Evolutionary conservation across 1,140 invertebrate species (phyloP), one percentile per base, ranked within the genome.

Genomic region (Apis cerana): DNA sequence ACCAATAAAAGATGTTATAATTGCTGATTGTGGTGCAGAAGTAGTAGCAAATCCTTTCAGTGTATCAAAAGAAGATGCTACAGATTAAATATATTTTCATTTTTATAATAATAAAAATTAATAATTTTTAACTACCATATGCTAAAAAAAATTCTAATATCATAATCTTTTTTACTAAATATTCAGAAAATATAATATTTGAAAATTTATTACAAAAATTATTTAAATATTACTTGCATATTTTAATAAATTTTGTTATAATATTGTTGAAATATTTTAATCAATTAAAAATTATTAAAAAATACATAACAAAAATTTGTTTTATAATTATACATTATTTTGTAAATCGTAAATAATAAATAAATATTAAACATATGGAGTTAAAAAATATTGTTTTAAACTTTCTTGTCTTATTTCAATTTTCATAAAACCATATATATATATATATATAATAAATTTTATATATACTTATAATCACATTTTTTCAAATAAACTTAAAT

Each of bases 1-100:
- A 82, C 98, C 98, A 72, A 91, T 94, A n/a, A 95, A 97, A 88
- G 97, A 98, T 92, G 96, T 98, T 61, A 94, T 96, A 9, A 98
- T 99, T 91, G 95, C 94, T 62, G 96, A 98, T 90, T 96, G 96
- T 91, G 96, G 96, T 68, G 95, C 94, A 52, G 96, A 97, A 90
- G 92, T 93, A 58, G 95, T 98, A 4, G 83, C 93, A n/a, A 96
- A 97, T 91, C 97, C 97, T 72, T 98, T 98, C 92, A 95, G 96
- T 86, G 97, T 98, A 54, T 90, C 95, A 78, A 98, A 97, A 94
- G 96, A 96, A 76, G 97, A 97, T 95, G 98, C 98, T 89, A 94
- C 91, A 50, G 95, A 96, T 80, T 97, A 95, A 95, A 92, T 15
- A 48, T 75, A 68, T 64, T 65, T 48, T 12, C 12, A 27, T 77